Evolutionary conservation across 1,140 invertebrate species (phyloP).

Genomic region (Dreissena rostriformis): DNA sequence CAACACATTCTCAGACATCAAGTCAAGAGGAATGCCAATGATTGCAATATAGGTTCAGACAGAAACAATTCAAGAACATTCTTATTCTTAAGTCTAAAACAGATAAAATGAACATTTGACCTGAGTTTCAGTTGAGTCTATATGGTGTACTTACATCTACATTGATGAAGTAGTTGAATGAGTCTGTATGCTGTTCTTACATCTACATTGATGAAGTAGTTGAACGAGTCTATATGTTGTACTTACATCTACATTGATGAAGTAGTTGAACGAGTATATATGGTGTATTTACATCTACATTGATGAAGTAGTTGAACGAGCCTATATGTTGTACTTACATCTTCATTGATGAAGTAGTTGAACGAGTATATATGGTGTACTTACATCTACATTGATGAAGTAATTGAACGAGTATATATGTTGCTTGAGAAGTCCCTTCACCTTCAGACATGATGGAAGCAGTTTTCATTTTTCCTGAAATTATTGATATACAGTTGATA

Average conservation of each 20-base stretch:
- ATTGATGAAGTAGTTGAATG: too few relatives aligned
- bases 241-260: too few relatives aligned
- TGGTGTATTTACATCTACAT: constrained; percentile 87
- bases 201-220: constrained; percentile 99
- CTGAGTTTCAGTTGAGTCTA: not conserved
- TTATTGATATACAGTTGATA: constrained; percentile 39
- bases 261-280: too few relatives aligned
- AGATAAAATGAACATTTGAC: too few relatives aligned
- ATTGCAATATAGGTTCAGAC: too few relatives aligned
- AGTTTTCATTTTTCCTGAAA: constrained; percentile 97
- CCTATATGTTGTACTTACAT: constrained; percentile 99
- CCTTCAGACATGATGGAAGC: constrained; percentile 86
- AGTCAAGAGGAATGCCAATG: too few relatives aligned
- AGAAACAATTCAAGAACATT: too few relatives aligned
- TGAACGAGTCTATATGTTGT: constrained; percentile 99
- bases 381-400: constrained; percentile 96
- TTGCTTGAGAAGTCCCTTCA: constrained; percentile 94
- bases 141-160: too few relatives aligned
- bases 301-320: constrained; percentile 99
- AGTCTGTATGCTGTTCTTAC: constrained; percentile 70
- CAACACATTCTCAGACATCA: too few relatives aligned
- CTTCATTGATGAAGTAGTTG: too few relatives aligned
- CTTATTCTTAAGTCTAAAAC: too few relatives aligned
- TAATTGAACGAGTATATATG: constrained; percentile 99
- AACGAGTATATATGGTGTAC: too few relatives aligned